A percentile compares a stretch with the other conserved stretches of the same genome.
phyloP scores from a whole-genome alignment of 2,113 vertebrate species.

The Rhagologus leucostigma region DNA sequence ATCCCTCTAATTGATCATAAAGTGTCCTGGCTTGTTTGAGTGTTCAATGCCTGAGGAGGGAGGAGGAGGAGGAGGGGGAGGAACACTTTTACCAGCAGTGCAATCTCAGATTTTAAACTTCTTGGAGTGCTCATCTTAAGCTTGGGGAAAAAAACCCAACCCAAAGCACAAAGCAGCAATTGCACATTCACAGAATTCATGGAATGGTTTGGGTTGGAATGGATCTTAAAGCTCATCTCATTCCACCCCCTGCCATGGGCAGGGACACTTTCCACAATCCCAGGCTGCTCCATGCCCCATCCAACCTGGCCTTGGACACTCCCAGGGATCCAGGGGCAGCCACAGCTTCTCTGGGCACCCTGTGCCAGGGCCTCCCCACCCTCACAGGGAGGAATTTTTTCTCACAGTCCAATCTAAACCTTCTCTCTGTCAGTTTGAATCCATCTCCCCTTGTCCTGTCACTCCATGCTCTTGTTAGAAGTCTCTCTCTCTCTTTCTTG shows the following conservation, averaged over 20 bases:
- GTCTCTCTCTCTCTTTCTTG: neutral
- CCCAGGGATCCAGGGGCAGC: neutral
- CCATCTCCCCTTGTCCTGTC: neutral
- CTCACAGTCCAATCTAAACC: neutral
- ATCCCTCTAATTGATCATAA: neutral
- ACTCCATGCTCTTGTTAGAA: neutral
- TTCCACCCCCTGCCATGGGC: neutral
- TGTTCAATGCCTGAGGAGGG: neutral
- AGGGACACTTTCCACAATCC: neutral
- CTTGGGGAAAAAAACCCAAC: neutral
- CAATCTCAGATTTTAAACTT: neutral
- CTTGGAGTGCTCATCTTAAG: neutral
- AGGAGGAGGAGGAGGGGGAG: slow-evolving; percentile 7
- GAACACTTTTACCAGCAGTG: neutral
- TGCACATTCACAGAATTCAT: neutral
- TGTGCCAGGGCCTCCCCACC: neutral
- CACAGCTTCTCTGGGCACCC: neutral
- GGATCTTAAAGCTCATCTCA: neutral
- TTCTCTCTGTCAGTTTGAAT: neutral
- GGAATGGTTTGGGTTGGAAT: neutral
- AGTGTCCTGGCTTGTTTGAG: slow-evolving; percentile 21
- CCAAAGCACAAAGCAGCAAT: neutral
- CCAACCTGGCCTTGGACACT: neutral
- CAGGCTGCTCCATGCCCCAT: neutral
- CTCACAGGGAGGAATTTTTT: neutral